phyloP scores from a whole-genome alignment of 2,113 vertebrate species.

The Chroicocephalus ridibundus region DNA sequence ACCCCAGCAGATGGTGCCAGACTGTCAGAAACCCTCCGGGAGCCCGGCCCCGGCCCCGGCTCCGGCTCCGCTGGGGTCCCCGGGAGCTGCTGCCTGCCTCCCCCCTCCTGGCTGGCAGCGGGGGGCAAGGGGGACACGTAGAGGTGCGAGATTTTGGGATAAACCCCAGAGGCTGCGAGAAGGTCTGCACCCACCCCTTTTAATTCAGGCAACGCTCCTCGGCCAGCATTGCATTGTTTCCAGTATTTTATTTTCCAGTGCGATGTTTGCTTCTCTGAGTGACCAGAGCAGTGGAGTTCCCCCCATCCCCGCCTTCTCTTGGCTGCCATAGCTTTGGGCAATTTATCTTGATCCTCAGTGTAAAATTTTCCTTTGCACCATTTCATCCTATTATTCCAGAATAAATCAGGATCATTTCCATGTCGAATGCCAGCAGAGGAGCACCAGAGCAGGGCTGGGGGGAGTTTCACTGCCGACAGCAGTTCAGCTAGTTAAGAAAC shows the following conservation, averaged over 20 bases:
- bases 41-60: neutral
- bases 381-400: constrained; percentile 56
- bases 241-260: neutral
- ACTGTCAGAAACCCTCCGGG: constrained; percentile 54
- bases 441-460: neutral
- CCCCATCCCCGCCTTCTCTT: neutral
- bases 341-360: constrained; percentile 2
- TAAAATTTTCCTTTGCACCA: constrained; percentile 41
- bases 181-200: neutral
- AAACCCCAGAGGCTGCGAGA: neutral
- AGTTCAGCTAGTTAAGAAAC: neutral
- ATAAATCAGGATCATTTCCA: constrained; percentile 40
- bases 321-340: neutral
- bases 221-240: neutral
- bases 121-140: too few species aligned
- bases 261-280: neutral
- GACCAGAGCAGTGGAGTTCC: neutral
- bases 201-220: neutral
- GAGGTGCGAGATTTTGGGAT: neutral
- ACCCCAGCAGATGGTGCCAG: constrained; percentile 67
- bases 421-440: constrained; percentile 5
- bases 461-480: neutral
- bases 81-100: neutral
- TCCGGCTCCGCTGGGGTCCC: neutral
- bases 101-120: neutral